Evolutionary conservation across 2,888 invertebrate species (phyloP), one percentile per base, ranked within the genome.

Genomic region (Drosophila tripunctata): DNA sequence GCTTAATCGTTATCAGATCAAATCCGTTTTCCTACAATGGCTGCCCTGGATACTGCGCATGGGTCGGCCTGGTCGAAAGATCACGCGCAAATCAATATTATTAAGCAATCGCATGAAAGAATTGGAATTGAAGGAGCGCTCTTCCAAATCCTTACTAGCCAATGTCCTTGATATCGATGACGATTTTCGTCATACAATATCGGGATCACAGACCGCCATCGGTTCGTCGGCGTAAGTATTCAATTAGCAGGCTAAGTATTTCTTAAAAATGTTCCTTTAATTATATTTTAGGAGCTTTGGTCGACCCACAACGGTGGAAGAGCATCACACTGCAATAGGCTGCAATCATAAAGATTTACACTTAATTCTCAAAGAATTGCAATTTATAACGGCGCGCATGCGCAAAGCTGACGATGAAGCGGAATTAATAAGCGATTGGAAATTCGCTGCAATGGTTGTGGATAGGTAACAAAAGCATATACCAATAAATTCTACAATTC

Each of bases 371-470:
- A 94, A 96, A 83, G 98, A 99, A 93, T 93, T 99, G 82, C 97
- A 97, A 92, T 98, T 97, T 93, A 98, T 99, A 90, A 98, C 98
- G 35, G 94, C 95, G 83, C 95, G 97, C 88, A 97, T 98, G 96
- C 96, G 96, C 91, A 97, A 97, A 91, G 96, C 97, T 56, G 98
- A 99, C 90, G 97, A 97, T 88, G 97, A 97, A 90, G 95, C 96
- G 60, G 98, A 98, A 91, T 93, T 97, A 78, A 97, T 97, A 87
- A 97, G 96, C 92, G 98, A 99, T 92, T 98, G 98, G 98, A 98
- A 98, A 92, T 99, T 98, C 91, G 98, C 98, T 60, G 98, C 98
- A 77, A 98, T 98, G 97, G 98, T 98, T 91, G 97, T 99, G 91
- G 98, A 99, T 93, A 95, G 97, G 93, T 94, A 72, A 90, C 87